phyloP scores from a whole-genome alignment of 2,797 vertebrate genomes.

The Clangula hyemalis region DNA sequence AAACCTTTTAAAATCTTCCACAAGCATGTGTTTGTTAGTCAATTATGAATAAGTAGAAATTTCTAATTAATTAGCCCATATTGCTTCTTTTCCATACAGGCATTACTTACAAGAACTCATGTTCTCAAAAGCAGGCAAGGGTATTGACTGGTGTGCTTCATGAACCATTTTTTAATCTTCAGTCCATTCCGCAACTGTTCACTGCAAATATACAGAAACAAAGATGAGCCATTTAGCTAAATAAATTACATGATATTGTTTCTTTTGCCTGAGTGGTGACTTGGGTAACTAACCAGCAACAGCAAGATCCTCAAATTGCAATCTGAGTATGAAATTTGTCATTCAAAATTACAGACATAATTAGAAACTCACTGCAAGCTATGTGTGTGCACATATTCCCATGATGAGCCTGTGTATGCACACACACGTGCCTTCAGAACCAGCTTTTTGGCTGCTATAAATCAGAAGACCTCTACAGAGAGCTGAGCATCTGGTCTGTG shows the following conservation, averaged over 20 bases:
- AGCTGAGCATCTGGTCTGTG: neutral
- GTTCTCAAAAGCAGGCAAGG: neutral
- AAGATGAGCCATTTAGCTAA: neutral
- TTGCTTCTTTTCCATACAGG: neutral
- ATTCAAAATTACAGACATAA: neutral
- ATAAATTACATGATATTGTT: neutral
- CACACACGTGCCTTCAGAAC: neutral
- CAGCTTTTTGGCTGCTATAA: neutral
- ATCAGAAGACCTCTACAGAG: neutral
- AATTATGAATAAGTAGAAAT: neutral
- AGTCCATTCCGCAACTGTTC: neutral
- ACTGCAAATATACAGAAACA: neutral
- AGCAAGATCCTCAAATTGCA: neutral
- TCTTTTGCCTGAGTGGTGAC: neutral
- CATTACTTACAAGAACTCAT: neutral
- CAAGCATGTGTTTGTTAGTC: neutral
- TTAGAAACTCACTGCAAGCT: neutral
- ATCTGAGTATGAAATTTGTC: neutral
- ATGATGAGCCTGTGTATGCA: rapidly evolving
- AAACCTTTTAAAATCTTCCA: neutral
- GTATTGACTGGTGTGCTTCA: neutral
- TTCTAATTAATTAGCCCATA: neutral
- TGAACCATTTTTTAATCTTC: neutral
- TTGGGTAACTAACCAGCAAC: neutral
- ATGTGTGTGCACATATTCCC: neutral